phyloP scores from a whole-genome alignment of 2,113 vertebrate species.

The Hassar affinis region DNA sequence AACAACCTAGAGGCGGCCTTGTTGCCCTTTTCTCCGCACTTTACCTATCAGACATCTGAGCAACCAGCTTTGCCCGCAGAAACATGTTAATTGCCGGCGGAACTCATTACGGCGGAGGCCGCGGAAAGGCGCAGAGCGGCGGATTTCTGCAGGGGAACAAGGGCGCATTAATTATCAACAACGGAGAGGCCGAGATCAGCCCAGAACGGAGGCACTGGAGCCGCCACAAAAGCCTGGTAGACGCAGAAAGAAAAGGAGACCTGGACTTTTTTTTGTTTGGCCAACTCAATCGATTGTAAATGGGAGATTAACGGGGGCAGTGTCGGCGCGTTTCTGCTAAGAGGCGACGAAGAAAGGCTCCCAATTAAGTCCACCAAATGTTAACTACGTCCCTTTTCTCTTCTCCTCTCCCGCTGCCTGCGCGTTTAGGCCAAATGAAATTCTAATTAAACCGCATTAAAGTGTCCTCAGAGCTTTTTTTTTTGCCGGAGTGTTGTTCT shows the following conservation, averaged over 20 bases:
- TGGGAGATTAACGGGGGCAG: conserved; percentile 99
- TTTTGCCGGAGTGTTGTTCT: conserved; percentile 74
- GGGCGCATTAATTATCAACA: conserved; percentile 98
- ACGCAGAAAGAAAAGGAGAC: conserved; percentile 95
- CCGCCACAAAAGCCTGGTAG: conserved; percentile 92
- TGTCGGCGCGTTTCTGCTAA: conserved; percentile 82
- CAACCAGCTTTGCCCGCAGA: conserved; percentile 89
- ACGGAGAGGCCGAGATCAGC: conserved; percentile 85
- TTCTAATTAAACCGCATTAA: conserved; percentile 90
- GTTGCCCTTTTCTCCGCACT: conserved; percentile 95
- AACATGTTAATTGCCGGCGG: conserved; percentile 96
- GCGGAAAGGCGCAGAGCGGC: conserved; percentile 83
- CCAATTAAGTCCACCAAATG: conserved; percentile 99
- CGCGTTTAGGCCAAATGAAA: conserved; percentile 93
- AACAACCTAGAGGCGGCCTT: conserved; percentile 80
- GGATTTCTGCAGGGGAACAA: conserved; percentile 79
- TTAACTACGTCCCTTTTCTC: conserved; percentile 84
- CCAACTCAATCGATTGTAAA: conserved; percentile 99
- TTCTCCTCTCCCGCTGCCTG: conserved; percentile 12
- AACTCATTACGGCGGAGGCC: conserved; percentile 86
- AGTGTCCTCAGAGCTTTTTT: conserved; percentile 76
- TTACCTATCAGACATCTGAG: conserved; percentile 89
- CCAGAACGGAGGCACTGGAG: conserved; percentile 93
- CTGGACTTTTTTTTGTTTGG: conserved; percentile 94
- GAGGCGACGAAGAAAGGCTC: conserved; percentile 82